phyloP scores from a whole-genome alignment of 2,113 vertebrate species.

The Tragelaphus strepsiceros region DNA sequence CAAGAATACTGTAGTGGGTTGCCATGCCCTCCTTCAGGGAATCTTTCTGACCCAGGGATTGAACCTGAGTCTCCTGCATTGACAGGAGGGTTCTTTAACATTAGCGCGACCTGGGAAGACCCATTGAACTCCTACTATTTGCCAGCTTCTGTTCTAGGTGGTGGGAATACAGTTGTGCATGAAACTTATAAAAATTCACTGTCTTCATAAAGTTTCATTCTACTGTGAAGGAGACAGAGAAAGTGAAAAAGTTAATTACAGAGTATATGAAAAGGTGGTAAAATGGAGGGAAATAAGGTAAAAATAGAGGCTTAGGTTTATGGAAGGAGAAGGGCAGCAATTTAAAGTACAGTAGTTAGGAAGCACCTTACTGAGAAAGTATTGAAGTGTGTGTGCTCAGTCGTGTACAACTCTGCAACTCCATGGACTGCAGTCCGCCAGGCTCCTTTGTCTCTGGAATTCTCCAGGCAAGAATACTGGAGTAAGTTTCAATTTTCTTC shows the following conservation, averaged over 20 bases:
- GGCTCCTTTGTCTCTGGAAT: neutral
- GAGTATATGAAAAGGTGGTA: neutral
- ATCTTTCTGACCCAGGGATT: neutral
- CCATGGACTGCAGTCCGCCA: neutral
- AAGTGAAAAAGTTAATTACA: neutral
- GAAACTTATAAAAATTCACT: conserved; percentile 12
- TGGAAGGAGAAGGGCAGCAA: neutral
- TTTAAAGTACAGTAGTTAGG: neutral
- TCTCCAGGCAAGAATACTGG: neutral
- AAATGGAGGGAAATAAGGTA: neutral
- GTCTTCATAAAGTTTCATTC: neutral
- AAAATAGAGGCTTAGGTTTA: neutral
- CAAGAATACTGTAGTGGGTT: neutral
- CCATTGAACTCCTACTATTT: neutral
- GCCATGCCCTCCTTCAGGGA: neutral
- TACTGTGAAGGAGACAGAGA: neutral
- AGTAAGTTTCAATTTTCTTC: neutral
- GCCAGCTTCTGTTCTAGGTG: neutral
- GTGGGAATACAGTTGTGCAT: neutral
- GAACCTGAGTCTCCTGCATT: neutral
- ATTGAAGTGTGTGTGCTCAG: neutral
- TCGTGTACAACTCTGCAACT: neutral
- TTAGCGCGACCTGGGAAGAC: neutral
- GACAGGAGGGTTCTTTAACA: neutral
- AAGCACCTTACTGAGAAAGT: neutral